These are phyloP conservation scores for Polyodon spathula DNA, from an alignment of 2,113 vertebrate genomes.

Conservation along the genomic window DNA sequence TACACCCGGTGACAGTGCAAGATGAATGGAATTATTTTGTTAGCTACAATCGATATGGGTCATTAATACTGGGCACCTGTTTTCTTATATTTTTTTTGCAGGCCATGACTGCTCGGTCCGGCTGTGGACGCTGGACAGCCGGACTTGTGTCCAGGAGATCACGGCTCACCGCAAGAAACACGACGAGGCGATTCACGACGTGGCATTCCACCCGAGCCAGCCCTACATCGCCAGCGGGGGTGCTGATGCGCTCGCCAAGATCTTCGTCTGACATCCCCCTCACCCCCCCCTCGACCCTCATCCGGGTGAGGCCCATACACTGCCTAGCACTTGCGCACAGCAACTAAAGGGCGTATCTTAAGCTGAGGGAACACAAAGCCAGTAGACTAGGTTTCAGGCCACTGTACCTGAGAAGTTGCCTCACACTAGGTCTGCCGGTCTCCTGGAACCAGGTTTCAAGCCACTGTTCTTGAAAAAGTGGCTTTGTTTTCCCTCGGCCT, in stretches of 20 bases:
- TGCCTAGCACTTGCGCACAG: background rate
- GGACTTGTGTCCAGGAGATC: constrained; percentile 85
- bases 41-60: no score
- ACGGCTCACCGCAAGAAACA: constrained; percentile 86
- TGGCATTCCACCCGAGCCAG: constrained; percentile 81
- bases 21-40: no score
- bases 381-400: no score
- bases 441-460: no score
- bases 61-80: no score
- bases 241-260: constrained; percentile 81
- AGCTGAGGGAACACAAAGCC: no score
- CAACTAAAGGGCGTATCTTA: constrained; percentile 8
- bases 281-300: constrained; percentile 1
- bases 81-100: constrained; percentile 26
- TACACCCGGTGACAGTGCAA: no score
- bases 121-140: constrained; percentile 83
- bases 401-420: no score
- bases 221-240: constrained; percentile 79
- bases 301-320: constrained; percentile 27
- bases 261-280: constrained; percentile 65
- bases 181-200: constrained; percentile 82
- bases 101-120: constrained; percentile 88
- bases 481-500: no score
- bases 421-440: no score
- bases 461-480: no score